These are phyloP conservation scores for Cavia porcellus DNA, from an alignment of 2,113 vertebrate species.

Conservation along the genomic window DNA sequence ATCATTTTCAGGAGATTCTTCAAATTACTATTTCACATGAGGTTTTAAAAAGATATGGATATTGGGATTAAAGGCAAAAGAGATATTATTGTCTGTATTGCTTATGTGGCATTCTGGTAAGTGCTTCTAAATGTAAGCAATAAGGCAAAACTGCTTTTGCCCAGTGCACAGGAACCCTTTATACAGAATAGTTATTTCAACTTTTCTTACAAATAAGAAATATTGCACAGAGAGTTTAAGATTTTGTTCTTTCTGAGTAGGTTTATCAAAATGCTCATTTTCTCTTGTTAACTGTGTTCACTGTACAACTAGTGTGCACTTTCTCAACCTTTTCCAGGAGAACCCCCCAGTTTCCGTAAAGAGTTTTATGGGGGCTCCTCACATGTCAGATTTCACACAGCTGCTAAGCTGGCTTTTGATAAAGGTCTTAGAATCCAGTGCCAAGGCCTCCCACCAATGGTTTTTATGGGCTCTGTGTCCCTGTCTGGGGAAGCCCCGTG, in stretches of 20 bases:
- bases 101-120: background rate
- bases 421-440: slow-evolving; percentile 82
- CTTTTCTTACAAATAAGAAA: slow-evolving; percentile 4
- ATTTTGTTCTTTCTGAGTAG: background rate
- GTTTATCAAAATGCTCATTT: slow-evolving; percentile 24
- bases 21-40: background rate
- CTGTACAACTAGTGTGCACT: background rate
- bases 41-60: background rate
- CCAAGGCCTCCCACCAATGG: slow-evolving; percentile 85
- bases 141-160: background rate
- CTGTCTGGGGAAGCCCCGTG: slow-evolving; percentile 74
- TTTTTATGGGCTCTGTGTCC: slow-evolving; percentile 80
- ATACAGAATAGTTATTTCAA: background rate
- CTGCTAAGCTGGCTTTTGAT: slow-evolving; percentile 73
- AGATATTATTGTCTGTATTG: background rate
- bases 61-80: background rate
- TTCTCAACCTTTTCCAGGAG: slow-evolving; percentile 71
- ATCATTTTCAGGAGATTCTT: slow-evolving; percentile 3
- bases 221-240: background rate
- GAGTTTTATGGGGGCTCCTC: slow-evolving; percentile 84
- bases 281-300: slow-evolving; percentile 64
- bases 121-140: background rate
- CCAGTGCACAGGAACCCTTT: background rate
- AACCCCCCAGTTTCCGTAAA: slow-evolving; percentile 83
- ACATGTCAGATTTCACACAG: slow-evolving; percentile 81